Evolutionary conservation across 2,113 vertebrate genomes (phyloP).

Genomic region (Coptodon rendalli): DNA sequence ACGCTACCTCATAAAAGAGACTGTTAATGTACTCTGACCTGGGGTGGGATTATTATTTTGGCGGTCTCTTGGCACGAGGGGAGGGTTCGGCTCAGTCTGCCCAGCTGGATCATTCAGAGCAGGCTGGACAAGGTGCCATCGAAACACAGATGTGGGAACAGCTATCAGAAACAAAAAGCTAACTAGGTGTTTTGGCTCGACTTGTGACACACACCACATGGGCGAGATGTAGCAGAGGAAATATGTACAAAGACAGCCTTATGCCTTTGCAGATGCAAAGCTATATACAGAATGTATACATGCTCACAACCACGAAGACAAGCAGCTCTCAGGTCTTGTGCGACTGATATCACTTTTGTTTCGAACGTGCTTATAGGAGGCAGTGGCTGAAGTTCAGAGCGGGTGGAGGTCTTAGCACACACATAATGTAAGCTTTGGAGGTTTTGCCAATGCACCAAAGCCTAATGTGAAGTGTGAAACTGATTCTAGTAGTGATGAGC

Average conservation of each 20-base stretch:
- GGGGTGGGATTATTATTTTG: conserved; percentile 33
- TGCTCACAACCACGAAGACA: background rate
- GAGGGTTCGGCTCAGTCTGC: background rate
- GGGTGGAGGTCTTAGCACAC: background rate
- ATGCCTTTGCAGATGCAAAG: background rate
- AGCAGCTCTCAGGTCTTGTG: background rate
- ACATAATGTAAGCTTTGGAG: background rate
- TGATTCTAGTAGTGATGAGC: background rate
- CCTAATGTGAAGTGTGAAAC: background rate
- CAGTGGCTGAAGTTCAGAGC: background rate
- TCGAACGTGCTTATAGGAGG: background rate
- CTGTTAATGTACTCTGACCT: conserved; percentile 52
- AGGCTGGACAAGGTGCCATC: conserved; percentile 41
- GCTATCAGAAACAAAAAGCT: conserved; percentile 19
- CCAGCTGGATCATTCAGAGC: conserved; percentile 13
- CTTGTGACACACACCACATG: conserved; percentile 12
- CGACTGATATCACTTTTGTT: background rate
- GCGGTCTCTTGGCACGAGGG: conserved; percentile 30
- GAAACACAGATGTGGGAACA: conserved; percentile 35
- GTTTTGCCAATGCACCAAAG: background rate
- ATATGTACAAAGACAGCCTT: background rate
- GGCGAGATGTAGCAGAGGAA: conserved; percentile 23
- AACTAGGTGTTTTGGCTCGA: conserved; percentile 33
- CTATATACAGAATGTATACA: background rate
- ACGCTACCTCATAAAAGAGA: conserved; percentile 42